A percentile compares a stretch with the other conserved stretches of the same genome.
Conservation (phyloP, 1,140 invertebrate genomes). For the Dysdera silvatica region DNA sequence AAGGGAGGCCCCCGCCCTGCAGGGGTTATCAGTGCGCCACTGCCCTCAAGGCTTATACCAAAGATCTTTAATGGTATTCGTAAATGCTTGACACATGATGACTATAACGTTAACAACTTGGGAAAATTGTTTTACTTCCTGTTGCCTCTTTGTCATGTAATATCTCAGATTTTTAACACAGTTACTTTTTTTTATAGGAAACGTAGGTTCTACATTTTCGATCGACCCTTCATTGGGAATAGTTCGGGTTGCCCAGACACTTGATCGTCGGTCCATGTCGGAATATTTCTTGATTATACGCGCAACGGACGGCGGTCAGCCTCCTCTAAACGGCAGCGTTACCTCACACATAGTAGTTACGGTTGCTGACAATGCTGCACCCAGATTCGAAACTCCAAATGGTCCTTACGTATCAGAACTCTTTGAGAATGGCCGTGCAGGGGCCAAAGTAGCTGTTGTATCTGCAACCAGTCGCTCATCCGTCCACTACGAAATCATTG, state of each 20-base stretch:
- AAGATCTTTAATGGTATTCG: no score
- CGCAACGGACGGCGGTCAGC: conserved; percentile 69
- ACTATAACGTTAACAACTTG: no score
- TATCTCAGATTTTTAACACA: no score
- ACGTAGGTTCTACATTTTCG: conserved; percentile 73
- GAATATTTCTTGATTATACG: conserved; percentile 75
- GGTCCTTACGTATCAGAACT: conserved; percentile 65
- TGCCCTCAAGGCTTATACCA: no score
- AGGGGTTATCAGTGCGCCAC: no score
- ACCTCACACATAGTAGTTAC: conserved; percentile 63
- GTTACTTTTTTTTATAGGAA: conserved; percentile 46
- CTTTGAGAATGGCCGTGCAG: conserved; percentile 69
- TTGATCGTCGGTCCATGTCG: conserved; percentile 58
- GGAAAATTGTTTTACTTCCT: no score
- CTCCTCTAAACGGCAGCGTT: conserved; percentile 59
- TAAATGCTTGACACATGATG: no score
- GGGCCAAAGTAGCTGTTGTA: conserved; percentile 66
- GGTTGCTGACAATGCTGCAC: conserved; percentile 52
- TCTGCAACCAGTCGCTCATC: conserved; percentile 69
- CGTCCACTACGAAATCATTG: conserved; percentile 68
- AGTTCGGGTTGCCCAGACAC: conserved; percentile 61
- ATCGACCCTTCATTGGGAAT: conserved; percentile 69
- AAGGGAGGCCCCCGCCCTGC: no score
- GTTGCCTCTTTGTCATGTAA: no score
- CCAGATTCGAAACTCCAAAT: conserved; percentile 55